Percentiles rank a stretch among this genome's conserved stretches.
These are phyloP conservation scores for Amphiprion percula DNA, from an alignment of 2,113 vertebrate species.

Conservation along the genomic window DNA sequence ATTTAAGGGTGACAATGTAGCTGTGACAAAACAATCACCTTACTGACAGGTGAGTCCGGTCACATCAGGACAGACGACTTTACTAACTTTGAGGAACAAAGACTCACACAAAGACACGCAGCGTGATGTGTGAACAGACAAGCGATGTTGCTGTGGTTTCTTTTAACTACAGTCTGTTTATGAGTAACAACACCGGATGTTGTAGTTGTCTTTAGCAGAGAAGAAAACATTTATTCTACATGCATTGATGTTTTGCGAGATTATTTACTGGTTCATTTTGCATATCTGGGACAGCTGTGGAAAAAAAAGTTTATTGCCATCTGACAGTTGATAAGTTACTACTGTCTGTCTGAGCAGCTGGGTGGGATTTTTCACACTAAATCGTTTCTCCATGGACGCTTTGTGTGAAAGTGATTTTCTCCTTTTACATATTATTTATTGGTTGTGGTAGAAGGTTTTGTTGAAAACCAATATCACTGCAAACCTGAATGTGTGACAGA, in stretches of 20 bases:
- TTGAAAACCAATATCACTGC: neutral
- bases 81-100: conserved; percentile 8
- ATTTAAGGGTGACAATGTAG: conserved; percentile 39
- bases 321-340: conserved; percentile 17
- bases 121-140: neutral
- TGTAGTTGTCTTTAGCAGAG: neutral
- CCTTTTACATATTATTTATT: neutral
- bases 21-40: conserved; percentile 19
- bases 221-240: neutral
- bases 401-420: no score
- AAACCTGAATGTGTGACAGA: neutral
- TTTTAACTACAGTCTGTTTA: neutral
- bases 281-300: conserved; percentile 6
- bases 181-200: neutral
- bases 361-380: neutral
- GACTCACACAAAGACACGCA: neutral
- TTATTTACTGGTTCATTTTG: neutral
- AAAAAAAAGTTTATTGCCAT: neutral
- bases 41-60: conserved; percentile 32
- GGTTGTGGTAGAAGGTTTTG: neutral
- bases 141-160: neutral
- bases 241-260: neutral
- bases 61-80: conserved; percentile 3
- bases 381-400: neutral
- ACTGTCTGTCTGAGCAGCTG: conserved; percentile 21